Percentiles rank a stretch among this genome's conserved stretches.
Conservation (phyloP, 1,140 invertebrate species). For the Pseudomyrmex concolor region DNA sequence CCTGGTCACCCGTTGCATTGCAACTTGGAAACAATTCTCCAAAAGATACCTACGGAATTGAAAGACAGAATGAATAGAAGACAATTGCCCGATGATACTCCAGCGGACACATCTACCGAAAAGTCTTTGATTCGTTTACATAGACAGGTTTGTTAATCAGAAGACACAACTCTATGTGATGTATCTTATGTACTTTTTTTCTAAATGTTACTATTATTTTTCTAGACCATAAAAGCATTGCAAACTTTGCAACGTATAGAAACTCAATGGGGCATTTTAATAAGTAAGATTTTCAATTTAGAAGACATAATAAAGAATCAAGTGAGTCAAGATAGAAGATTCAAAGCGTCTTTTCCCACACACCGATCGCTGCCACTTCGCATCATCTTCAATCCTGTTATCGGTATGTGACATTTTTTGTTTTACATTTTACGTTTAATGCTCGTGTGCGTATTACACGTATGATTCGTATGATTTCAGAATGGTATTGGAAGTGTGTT, state of each 20-base stretch:
- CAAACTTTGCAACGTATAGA: slow-evolving; percentile 95
- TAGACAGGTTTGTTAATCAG: slow-evolving; percentile 86
- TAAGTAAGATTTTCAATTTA: slow-evolving; percentile 92
- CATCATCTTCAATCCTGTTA: slow-evolving; percentile 88
- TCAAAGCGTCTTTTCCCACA: slow-evolving; percentile 91
- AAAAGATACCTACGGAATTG: slow-evolving; percentile 93
- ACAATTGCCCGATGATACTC: slow-evolving; percentile 88
- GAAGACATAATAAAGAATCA: slow-evolving; percentile 95
- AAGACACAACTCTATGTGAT: neutral
- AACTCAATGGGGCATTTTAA: slow-evolving; percentile 95
- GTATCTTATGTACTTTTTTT: neutral
- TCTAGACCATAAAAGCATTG: slow-evolving; percentile 93
- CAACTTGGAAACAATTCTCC: slow-evolving; percentile 94
- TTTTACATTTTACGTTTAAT: slow-evolving; percentile 4
- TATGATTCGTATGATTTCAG: slow-evolving; percentile 85
- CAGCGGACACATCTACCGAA: slow-evolving; percentile 90
- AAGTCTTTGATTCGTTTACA: slow-evolving; percentile 93
- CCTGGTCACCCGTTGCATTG: slow-evolving; percentile 89
- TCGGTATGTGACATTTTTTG: slow-evolving; percentile 85
- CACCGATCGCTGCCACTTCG: slow-evolving; percentile 86
- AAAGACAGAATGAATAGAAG: slow-evolving; percentile 89
- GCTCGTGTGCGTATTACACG: slow-evolving; percentile 8
- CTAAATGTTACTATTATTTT: slow-evolving; percentile 42
- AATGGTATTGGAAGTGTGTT: slow-evolving; percentile 98
- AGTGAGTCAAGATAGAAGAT: slow-evolving; percentile 90